A percentile compares a stretch with the other conserved stretches of the same genome.
These are phyloP conservation scores for Lacerta viridis DNA, from an alignment of 2,797 vertebrate genomes.

Conservation along the genomic window DNA sequence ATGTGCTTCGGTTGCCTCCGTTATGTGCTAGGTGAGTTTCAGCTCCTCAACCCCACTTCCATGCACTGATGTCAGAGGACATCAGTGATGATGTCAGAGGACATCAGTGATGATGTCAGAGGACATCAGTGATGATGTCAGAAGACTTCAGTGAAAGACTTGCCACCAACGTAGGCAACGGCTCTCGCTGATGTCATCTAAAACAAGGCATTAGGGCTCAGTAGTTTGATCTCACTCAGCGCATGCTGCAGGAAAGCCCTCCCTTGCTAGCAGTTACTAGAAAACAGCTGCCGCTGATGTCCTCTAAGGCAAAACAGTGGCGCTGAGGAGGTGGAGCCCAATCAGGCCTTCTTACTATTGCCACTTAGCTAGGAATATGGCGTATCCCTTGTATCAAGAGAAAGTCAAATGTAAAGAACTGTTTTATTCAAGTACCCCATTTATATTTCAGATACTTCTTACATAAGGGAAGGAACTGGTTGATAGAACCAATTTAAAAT, in stretches of 20 bases:
- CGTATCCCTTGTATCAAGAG: neutral
- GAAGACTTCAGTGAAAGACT: too few relatives aligned
- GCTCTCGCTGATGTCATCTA: neutral
- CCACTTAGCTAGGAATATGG: constrained; percentile 5
- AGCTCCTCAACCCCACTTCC: neutral
- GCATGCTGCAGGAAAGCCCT: too few relatives aligned
- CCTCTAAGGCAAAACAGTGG: neutral
- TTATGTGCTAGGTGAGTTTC: neutral
- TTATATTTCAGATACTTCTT: constrained; percentile 18
- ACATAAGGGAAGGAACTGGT: neutral
- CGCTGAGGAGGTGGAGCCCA: too few relatives aligned
- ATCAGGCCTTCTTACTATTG: neutral
- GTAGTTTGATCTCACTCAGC: too few relatives aligned
- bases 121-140: too few relatives aligned
- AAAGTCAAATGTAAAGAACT: neutral
- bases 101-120: too few relatives aligned
- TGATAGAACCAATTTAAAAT: neutral
- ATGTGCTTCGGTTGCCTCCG: neutral
- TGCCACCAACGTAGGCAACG: neutral
- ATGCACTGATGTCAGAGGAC: too few relatives aligned
- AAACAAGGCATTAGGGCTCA: neutral
- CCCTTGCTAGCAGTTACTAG: too few relatives aligned
- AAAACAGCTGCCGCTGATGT: too few relatives aligned
- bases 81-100: too few relatives aligned
- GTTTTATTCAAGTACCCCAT: neutral